phyloP scores from a whole-genome alignment of 2,888 invertebrate species.

The Thysanoteuthis rhombus region DNA sequence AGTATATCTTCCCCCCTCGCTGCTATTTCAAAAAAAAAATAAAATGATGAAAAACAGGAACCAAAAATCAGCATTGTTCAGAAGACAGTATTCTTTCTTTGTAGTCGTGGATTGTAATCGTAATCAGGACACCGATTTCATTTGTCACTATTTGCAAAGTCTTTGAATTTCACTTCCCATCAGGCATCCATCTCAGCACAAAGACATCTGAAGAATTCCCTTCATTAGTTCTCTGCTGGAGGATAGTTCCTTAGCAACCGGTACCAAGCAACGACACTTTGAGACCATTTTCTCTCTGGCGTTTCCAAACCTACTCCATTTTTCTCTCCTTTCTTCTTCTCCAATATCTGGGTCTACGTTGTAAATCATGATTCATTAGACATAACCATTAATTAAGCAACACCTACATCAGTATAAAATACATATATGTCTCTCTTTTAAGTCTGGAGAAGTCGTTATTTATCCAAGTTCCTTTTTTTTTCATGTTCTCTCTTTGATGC shows the following conservation, averaged over 20 bases:
- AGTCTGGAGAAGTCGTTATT: background rate
- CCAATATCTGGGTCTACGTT: background rate
- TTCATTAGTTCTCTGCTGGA: background rate
- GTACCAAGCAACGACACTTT: background rate
- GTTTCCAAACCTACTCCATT: background rate
- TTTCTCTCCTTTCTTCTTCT: background rate
- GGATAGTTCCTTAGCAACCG: background rate
- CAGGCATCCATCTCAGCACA: background rate
- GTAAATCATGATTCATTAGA: background rate
- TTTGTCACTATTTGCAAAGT: background rate
- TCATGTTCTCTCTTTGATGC: too few species aligned
- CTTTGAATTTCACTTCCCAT: background rate
- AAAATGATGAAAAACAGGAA: background rate
- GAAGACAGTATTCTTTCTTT: background rate
- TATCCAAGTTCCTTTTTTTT: too few species aligned
- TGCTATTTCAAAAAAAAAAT: background rate
- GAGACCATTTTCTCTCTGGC: background rate
- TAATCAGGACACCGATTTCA: background rate
- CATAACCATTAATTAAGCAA: background rate
- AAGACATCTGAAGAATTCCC: background rate
- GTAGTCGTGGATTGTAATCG: background rate
- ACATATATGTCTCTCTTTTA: background rate
- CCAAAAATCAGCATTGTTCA: background rate
- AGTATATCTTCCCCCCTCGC: background rate
- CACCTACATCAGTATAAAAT: background rate